Evolutionary conservation across 2,888 invertebrate genomes (phyloP), one percentile per base, ranked within the genome.

Genomic region (Meliscaeva auricollis): DNA sequence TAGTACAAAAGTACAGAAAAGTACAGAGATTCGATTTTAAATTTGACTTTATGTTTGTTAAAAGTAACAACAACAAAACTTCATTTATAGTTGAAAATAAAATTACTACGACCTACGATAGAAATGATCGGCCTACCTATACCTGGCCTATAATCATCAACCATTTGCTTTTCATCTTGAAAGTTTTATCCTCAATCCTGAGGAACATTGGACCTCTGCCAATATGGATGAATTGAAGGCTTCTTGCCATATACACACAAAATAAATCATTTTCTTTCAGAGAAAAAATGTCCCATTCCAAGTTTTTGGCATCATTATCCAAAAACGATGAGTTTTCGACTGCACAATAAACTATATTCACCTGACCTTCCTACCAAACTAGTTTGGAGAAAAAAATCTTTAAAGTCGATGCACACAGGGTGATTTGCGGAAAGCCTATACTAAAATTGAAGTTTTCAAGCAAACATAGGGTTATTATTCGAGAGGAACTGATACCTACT

Each of bases 231-330:
- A 62, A 26, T 44, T 11, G 30, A 44, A 30, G 26, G 11, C 17
- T 30, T 46, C 30, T 17, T 62, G 38, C n/a, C 58, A 20, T 38
- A 15, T 22, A 48, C 3, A 30, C 8, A 38, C 48, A 62, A 70
- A 30, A 54, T 50, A 38, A 56, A 72, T 54, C 48, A 17, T 5
- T 72, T 46, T 11, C 6, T 44, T 44, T 52, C 17, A 22, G 17
- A 20, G 15, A 30, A 38, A 38, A 38, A 38, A n/a, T n/a, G 1
- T 44, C 2, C 1, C 11, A 8, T 62, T 46, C 6, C 11, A 11
- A 66, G 20, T 20, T 3, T 32, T 41, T 75, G 75, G 75, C 72
- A 79, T 79, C 79, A 79, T 75, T 79, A 72, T 75, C 75, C 66
- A 64, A 60, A 48, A 84, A 79, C 60, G 20, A 70, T 52, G 60